Percentiles rank a stretch among this genome's conserved stretches.
These are phyloP conservation scores for Anthopleura xanthogrammica DNA, from an alignment of 92 coral and sea anemone species.

Conservation along the genomic window DNA sequence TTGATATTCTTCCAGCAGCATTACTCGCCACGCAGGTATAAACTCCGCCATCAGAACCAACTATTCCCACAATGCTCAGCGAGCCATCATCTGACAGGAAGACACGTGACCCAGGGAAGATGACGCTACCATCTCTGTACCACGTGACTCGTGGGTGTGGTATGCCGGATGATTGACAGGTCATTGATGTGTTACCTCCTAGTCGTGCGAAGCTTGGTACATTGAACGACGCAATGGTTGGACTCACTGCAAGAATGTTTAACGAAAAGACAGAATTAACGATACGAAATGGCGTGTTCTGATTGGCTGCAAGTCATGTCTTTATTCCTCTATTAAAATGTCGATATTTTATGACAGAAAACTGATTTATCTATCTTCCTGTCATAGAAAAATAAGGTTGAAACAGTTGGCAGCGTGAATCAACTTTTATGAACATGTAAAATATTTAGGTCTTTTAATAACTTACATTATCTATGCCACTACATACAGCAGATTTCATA, in stretches of 20 bases:
- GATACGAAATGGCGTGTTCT: not conserved
- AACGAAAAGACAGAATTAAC: not conserved
- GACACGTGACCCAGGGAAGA: constrained; percentile 42
- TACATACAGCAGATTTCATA: too few species aligned
- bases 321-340: too few species aligned
- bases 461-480: too few species aligned
- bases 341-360: too few species aligned
- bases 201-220: constrained; percentile 63
- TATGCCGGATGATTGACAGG: constrained; percentile 67
- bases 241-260: constrained; percentile 54
- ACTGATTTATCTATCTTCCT: too few species aligned
- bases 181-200: constrained; percentile 50
- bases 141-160: constrained; percentile 76
- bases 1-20: constrained; percentile 58
- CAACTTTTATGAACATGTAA: too few species aligned
- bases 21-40: constrained; percentile 73
- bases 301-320: not conserved
- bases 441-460: too few species aligned
- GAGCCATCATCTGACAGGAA: constrained; percentile 22
- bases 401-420: too few species aligned
- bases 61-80: constrained; percentile 41
- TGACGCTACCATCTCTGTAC: constrained; percentile 38
- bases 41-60: constrained; percentile 60
- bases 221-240: constrained; percentile 56
- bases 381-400: too few species aligned